Evolutionary conservation across 2,113 vertebrate genomes (phyloP), one percentile per base, ranked within the genome.

Genomic region (Megaceryle torquata): DNA sequence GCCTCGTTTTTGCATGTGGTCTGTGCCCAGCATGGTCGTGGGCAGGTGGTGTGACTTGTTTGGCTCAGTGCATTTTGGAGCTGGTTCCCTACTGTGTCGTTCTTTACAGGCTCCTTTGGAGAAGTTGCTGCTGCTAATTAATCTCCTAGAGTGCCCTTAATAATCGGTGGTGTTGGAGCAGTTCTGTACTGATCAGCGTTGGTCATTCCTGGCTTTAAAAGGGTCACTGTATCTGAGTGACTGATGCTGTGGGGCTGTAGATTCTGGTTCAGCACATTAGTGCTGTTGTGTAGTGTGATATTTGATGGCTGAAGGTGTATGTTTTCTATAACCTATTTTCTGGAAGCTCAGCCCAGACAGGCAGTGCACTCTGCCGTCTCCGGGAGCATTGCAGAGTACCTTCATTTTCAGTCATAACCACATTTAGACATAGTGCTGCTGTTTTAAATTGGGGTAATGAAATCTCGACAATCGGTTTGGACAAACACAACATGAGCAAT

Each of bases 401-500:
- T 95, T 96, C 43, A 60, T 97, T 96, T 95, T 93, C 72, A 94
- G 74, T 77, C 86, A 87, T 94, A 96, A 92, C 93, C 68, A 74
- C 93, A 79, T 96, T 95, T 86, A 86, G 88, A 89, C 91, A 74
- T 79, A 91, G 88, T 85, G 67, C 93, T 93, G 89, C 86, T 92
- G 84, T 69, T 96, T 96, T 95, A 97, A 97, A 96, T 96, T 95
- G 94, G 76, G 61, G 70, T 96, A 97, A 96, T 95, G 94, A 96
- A 96, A 97, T 96, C 86, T 96, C 95, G 91, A 96, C 96, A 94
- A 96, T 89, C 82, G 54, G 59, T 94, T 97, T 97, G 93, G 93
- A 96, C 95, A 96, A 97, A 96, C 86, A 96, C 89, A 97, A 92
- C 91, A 92, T 78, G 95, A 95, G 95, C 91, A 96, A 90, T 97